Percentiles rank a stretch among this genome's conserved stretches.
Conservation (phyloP, 2,797 vertebrate species). For the Cygnus olor region DNA sequence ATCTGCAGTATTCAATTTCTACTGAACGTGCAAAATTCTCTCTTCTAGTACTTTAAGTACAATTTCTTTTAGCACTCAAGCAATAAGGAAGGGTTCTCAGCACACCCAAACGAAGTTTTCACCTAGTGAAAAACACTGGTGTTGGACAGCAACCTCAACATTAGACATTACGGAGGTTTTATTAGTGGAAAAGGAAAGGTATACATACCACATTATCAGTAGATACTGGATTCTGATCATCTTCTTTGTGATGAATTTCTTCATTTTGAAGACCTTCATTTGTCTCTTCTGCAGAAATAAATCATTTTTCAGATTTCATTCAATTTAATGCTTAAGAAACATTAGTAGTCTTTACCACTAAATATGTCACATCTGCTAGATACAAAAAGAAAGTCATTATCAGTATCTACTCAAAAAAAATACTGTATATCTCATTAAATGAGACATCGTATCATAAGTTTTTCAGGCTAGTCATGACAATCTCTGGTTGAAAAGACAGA, state of each 20-base stretch:
- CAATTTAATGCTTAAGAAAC: slow-evolving; percentile 1
- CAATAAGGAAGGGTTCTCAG: neutral
- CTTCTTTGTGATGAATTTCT: slow-evolving; percentile 80
- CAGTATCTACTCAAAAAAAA: neutral
- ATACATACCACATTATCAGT: slow-evolving; percentile 89
- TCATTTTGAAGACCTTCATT: slow-evolving; percentile 86
- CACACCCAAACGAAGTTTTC: neutral
- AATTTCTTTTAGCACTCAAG: neutral
- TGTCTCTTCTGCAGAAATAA: slow-evolving; percentile 84
- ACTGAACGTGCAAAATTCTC: neutral
- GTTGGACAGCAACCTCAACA: neutral
- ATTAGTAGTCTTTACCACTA: neutral
- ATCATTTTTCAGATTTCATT: slow-evolving; percentile 52
- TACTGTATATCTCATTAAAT: neutral
- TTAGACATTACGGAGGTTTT: neutral
- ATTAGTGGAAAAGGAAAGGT: neutral
- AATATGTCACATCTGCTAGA: slow-evolving; percentile 15
- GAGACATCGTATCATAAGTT: neutral
- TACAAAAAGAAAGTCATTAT: neutral
- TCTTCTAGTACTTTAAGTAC: neutral
- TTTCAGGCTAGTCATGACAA: neutral
- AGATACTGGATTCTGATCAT: slow-evolving; percentile 76
- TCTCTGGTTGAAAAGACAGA: neutral
- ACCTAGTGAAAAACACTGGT: neutral
- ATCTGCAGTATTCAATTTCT: neutral